Conservation (phyloP, 2,888 invertebrate species). For the Drosophila barbarae region DNA sequence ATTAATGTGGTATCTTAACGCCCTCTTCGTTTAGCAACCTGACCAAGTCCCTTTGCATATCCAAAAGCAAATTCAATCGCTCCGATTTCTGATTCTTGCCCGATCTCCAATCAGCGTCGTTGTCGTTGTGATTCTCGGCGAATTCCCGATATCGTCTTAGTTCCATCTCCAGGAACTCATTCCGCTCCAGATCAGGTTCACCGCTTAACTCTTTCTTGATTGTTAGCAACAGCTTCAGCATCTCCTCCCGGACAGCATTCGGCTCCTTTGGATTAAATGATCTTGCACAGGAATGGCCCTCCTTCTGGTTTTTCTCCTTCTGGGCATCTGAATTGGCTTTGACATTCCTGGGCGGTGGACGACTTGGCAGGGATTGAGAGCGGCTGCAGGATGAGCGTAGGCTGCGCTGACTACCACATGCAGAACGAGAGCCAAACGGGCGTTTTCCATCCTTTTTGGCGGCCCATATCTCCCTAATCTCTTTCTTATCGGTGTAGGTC, state of each 20-base stretch:
- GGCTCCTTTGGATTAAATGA: neutral
- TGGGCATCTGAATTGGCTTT: constrained; percentile 1
- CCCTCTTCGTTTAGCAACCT: constrained; percentile 53
- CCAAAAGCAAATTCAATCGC: constrained; percentile 68
- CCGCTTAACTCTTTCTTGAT: constrained; percentile 72
- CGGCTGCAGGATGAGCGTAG: neutral
- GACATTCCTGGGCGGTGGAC: neutral
- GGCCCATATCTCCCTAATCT: neutral
- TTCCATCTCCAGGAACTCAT: constrained; percentile 15
- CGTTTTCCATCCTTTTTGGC: no score
- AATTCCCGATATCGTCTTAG: constrained; percentile 64
- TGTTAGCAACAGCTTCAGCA: constrained; percentile 42
- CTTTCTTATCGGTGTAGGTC: neutral
- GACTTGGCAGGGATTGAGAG: constrained; percentile 20
- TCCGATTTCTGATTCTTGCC: constrained; percentile 30
- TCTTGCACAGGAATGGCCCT: neutral
- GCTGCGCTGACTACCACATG: neutral
- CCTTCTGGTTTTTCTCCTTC: neutral
- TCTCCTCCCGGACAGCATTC: neutral
- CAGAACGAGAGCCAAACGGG: neutral
- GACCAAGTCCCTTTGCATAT: constrained; percentile 74
- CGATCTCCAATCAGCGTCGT: constrained; percentile 27
- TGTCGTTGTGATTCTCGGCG: constrained; percentile 39
- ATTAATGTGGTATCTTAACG: neutral
- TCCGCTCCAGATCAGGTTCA: constrained; percentile 10